Evolutionary conservation across 2,888 invertebrate genomes (phyloP).

Genomic region (Meteorus cinctellus): DNA sequence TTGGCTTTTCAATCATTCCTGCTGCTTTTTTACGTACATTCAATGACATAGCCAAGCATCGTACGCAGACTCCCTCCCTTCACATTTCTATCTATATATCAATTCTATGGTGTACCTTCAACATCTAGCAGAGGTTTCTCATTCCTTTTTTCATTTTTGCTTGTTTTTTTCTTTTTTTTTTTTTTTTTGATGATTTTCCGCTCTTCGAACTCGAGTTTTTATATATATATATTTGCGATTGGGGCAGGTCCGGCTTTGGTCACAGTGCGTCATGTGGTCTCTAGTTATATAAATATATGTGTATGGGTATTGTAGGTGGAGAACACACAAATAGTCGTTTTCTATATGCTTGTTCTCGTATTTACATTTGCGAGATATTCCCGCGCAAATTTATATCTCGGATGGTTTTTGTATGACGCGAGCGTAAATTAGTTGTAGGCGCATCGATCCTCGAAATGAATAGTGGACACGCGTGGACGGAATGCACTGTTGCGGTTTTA

Average conservation of each 20-base stretch:
- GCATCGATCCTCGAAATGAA: conserved; percentile 21
- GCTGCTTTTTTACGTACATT: conserved; percentile 70
- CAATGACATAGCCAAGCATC: conserved; percentile 67
- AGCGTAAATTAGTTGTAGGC: conserved; percentile 18
- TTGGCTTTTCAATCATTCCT: conserved; percentile 72
- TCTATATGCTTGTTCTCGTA: neutral
- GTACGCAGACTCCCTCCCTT: conserved; percentile 42
- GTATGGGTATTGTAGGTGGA: neutral
- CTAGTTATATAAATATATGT: neutral
- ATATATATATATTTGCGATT: neutral
- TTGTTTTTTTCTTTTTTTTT: conserved; percentile 7
- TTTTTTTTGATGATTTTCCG: neutral
- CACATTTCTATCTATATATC: conserved; percentile 4
- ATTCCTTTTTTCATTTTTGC: conserved; percentile 2
- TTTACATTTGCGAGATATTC: neutral
- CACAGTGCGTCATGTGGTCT: neutral
- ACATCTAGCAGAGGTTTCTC: neutral
- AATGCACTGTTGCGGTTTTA: neutral
- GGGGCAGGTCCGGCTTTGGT: conserved; percentile 20
- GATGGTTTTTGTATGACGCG: neutral
- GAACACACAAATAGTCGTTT: neutral
- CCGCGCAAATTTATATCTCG: neutral
- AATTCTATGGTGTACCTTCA: neutral
- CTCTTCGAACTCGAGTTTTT: neutral
- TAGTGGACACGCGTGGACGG: neutral